These are phyloP conservation scores for Holothuria leucospilota DNA, from an alignment of 53 echinoderm and acorn worm genomes.

Conservation along the genomic window DNA sequence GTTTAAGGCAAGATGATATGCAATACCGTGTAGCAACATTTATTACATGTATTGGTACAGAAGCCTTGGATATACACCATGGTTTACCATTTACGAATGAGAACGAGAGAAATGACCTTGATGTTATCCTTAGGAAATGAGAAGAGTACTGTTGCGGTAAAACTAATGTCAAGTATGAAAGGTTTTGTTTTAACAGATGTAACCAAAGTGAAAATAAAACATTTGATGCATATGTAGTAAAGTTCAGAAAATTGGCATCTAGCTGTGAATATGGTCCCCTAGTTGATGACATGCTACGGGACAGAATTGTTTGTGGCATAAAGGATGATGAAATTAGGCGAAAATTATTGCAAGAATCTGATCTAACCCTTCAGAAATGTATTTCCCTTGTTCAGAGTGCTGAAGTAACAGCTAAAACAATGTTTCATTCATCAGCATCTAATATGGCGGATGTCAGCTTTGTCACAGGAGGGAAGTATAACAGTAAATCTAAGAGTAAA, in stretches of 20 bases:
- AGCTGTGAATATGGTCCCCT: conserved; percentile 62
- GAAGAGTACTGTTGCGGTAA: conserved; percentile 52
- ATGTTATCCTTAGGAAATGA: conserved; percentile 51
- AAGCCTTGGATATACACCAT: conserved; percentile 68
- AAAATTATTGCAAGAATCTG: conserved; percentile 41
- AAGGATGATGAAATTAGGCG: conserved; percentile 35
- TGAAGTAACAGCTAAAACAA: conserved; percentile 7
- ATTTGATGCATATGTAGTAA: conserved; percentile 63
- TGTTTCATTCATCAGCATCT: conserved; percentile 1
- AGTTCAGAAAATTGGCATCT: conserved; percentile 56
- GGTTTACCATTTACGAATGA: conserved; percentile 58
- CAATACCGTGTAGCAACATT: conserved; percentile 60
- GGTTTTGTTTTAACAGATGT: conserved; percentile 66
- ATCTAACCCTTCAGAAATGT: neutral
- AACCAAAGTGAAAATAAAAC: conserved; percentile 44
- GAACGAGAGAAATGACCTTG: conserved; percentile 49
- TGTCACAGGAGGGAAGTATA: too few relatives aligned
- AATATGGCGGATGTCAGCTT: too few relatives aligned
- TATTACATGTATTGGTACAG: conserved; percentile 63
- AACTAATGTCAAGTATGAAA: conserved; percentile 66
- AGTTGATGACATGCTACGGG: conserved; percentile 55
- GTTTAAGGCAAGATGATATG: conserved; percentile 31
- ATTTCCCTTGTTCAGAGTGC: neutral
- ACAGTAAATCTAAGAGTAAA: too few relatives aligned
- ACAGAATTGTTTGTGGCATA: conserved; percentile 62